phyloP scores from a whole-genome alignment of 1,140 invertebrate species.

The Pseudomyrmex gracilis region DNA sequence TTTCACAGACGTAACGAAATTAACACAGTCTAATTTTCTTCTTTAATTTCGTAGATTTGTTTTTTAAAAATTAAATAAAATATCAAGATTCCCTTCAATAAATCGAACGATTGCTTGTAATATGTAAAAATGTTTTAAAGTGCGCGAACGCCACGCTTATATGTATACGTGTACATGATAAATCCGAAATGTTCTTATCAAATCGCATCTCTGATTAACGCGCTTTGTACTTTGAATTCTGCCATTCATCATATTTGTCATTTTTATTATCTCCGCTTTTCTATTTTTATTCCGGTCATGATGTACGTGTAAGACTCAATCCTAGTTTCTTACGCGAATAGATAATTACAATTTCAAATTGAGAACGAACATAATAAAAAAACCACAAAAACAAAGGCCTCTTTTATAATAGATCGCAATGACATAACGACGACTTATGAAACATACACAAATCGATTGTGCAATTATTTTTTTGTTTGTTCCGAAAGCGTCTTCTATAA shows the following conservation, averaged over 20 bases:
- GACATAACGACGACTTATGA: neutral
- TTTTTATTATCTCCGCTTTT: slow-evolving; percentile 67
- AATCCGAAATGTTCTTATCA: slow-evolving; percentile 82
- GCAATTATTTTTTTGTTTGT: slow-evolving; percentile 12
- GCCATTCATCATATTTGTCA: slow-evolving; percentile 77
- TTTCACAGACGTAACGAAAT: slow-evolving; percentile 1
- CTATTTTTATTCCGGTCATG: slow-evolving; percentile 47
- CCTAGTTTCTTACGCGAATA: too few relatives aligned
- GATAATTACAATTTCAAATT: too few relatives aligned
- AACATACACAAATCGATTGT: slow-evolving; percentile 36
- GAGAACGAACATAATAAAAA: too few relatives aligned
- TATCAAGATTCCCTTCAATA: neutral
- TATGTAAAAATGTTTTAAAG: slow-evolving; percentile 81
- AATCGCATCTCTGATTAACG: slow-evolving; percentile 82
- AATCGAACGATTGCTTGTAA: slow-evolving; percentile 63
- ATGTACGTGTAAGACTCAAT: too few relatives aligned
- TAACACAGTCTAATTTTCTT: neutral
- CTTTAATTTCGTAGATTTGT: slow-evolving; percentile 34
- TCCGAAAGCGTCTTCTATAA: slow-evolving; percentile 45
- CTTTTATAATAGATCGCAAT: neutral
- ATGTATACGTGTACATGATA: slow-evolving; percentile 78
- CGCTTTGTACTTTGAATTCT: slow-evolving; percentile 82
- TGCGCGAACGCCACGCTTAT: slow-evolving; percentile 76
- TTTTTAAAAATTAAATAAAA: neutral
- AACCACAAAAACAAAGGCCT: neutral